Evolutionary conservation across 1,140 invertebrate genomes (phyloP).

Genomic region (Phymastichus coffea): DNA sequence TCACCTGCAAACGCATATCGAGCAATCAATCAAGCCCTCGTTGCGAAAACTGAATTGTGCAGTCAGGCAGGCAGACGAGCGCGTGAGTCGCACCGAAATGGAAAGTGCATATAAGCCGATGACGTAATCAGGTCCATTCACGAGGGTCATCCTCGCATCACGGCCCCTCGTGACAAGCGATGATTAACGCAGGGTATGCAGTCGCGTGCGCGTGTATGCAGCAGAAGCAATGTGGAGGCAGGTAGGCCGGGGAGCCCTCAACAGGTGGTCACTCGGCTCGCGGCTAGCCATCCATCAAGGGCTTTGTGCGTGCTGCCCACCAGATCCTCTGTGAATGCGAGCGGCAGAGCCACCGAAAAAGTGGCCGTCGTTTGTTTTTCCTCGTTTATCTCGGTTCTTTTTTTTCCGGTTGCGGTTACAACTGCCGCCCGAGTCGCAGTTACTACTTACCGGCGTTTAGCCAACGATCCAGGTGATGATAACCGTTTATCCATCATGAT

Average conservation of each 20-base stretch:
- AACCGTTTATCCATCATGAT: neutral
- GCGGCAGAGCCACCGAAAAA: neutral
- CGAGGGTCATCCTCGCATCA: neutral
- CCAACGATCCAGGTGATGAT: neutral
- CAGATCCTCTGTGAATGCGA: neutral
- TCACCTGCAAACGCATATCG: neutral
- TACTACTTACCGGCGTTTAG: neutral
- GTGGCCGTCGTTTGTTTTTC: neutral
- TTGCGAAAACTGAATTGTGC: neutral
- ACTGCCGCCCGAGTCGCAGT: neutral
- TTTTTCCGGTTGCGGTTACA: neutral
- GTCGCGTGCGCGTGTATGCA: neutral
- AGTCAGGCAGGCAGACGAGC: no score
- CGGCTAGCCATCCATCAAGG: slow-evolving; percentile 26
- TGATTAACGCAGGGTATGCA: slow-evolving; percentile 8
- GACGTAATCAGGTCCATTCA: neutral
- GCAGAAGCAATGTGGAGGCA: neutral
- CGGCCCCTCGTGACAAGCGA: neutral
- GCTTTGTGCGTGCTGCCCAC: neutral
- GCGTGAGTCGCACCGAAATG: no score
- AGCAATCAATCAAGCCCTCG: no score
- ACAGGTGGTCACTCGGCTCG: slow-evolving; percentile 26
- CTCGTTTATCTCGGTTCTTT: neutral
- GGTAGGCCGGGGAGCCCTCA: slow-evolving; percentile 2
- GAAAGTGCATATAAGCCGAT: neutral